Base-by-base conservation (phyloP, 2,797 vertebrate genomes). In the Rachycentron canadum region DNA sequence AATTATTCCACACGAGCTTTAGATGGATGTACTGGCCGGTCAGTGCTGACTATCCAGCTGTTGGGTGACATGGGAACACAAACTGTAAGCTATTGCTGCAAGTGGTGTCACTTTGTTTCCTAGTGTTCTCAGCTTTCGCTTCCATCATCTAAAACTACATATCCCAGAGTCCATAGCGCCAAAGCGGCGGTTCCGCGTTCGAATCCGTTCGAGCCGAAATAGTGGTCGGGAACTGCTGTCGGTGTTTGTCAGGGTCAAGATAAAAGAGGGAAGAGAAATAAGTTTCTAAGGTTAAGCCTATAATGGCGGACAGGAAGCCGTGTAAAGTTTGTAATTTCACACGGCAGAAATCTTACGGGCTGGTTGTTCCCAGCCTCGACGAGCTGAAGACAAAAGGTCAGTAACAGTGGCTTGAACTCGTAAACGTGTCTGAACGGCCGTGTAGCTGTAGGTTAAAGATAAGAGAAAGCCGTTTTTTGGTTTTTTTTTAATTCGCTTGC, bases 321-420 rank as follows among this genome's bases (percentile, higher is more conserved):
- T 96, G 94, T 73, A 95, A 90, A 61, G 92, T 96, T 58, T 96
- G 94, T 57, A 93, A 94, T 55, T 90, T 83, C 72, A 88, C 82
- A 7, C 94, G 95, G 3, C 88, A 93, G 30, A 90, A 89, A 7
- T 93, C 86, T 0, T 88, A 91, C 21, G 95, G 95, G 1, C 0
- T 96, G 67, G 92, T 73, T 0, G 95, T 90, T 6, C 64, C 84
- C 5, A 91, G 94, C 41, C 76, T 96, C 43, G 71, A 81, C 3
- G 88, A 95, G 21, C 91, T 96, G 58, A 96, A 91, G 87, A 70
- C 49, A 34, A 95, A 93, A 90, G 95, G 95, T 96, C 72, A 88
- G 89, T 81, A 55, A 30, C 17, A 10, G 5, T 26, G 5, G 6
- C 25, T 76, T 30, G 7, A 65, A 47, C 49, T 63, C 49, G 0